phyloP scores from a whole-genome alignment of 2,797 vertebrate genomes.

The Garrulus glandarius region DNA sequence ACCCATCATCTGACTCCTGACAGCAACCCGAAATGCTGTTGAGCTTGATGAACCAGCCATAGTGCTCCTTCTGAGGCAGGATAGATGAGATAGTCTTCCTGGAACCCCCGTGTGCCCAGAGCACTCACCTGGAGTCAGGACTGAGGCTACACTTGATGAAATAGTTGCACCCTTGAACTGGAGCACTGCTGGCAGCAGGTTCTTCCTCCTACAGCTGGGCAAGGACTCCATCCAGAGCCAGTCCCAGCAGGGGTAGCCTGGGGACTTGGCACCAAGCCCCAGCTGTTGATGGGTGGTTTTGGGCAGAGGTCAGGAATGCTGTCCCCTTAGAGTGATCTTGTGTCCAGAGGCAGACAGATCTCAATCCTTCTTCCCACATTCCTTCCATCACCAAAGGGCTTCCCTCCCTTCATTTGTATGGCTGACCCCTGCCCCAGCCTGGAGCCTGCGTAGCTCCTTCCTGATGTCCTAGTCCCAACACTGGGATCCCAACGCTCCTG shows the following conservation, averaged over 20 bases:
- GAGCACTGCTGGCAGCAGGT: not conserved
- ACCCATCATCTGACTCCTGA: not conserved
- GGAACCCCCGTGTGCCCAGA: not conserved
- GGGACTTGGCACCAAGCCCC: not conserved
- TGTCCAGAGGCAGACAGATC: not conserved
- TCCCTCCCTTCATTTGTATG: not conserved
- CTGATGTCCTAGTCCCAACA: not conserved
- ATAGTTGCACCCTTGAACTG: not conserved
- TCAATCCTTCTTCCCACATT: not conserved
- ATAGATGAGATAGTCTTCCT: not conserved
- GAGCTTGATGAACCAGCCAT: not conserved
- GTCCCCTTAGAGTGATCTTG: not conserved
- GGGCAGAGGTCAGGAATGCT: not conserved
- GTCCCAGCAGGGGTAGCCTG: too few relatives aligned
- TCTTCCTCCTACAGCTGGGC: not conserved
- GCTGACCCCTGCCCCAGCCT: not conserved
- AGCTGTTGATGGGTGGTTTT: not conserved
- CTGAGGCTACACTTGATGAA: not conserved
- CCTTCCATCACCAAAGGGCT: not conserved
- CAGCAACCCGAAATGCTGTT: not conserved
- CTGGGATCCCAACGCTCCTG: not conserved
- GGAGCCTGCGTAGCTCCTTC: rapidly evolving
- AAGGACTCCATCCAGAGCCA: not conserved
- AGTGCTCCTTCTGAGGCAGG: not conserved
- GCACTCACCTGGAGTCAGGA: not conserved